Evolutionary conservation across 2,888 invertebrate species (phyloP).

Genomic region (Cantharis flavilabris): DNA sequence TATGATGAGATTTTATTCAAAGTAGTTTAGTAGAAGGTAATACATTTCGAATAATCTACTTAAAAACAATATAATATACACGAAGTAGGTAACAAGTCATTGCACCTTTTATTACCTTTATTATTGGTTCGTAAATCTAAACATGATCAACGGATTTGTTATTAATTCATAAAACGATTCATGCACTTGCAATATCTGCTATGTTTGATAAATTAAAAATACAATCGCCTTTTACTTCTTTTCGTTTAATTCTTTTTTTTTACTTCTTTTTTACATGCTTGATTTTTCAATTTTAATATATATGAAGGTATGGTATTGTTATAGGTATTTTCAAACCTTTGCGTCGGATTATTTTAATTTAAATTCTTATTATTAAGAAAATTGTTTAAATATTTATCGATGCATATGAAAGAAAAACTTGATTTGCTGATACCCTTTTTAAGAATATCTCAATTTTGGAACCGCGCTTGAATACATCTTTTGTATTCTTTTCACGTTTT

Average conservation of each 20-base stretch:
- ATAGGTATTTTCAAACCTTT: neutral
- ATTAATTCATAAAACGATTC: neutral
- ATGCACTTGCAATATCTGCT: neutral
- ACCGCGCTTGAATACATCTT: neutral
- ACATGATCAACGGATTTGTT: neutral
- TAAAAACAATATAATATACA: neutral
- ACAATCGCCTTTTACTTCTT: too few species aligned
- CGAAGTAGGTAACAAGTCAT: neutral
- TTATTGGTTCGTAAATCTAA: neutral
- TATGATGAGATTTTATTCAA: neutral
- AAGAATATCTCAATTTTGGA: neutral
- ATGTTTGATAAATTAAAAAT: too few species aligned
- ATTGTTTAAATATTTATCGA: neutral
- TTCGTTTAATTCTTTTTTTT: too few species aligned
- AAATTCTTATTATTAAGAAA: neutral
- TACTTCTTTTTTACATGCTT: too few species aligned
- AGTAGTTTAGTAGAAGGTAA: neutral
- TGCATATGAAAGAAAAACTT: neutral
- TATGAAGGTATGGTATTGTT: neutral
- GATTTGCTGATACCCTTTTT: neutral
- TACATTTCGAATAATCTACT: neutral
- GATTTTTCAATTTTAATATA: too few species aligned
- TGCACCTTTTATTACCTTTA: neutral
- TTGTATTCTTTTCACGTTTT: constrained; percentile 1
- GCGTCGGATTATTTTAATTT: neutral